A percentile compares a stretch with the other conserved stretches of the same genome.
Evolutionary conservation across 1,140 invertebrate genomes (phyloP).

Genomic region (Venustaconcha ellipsiformis): DNA sequence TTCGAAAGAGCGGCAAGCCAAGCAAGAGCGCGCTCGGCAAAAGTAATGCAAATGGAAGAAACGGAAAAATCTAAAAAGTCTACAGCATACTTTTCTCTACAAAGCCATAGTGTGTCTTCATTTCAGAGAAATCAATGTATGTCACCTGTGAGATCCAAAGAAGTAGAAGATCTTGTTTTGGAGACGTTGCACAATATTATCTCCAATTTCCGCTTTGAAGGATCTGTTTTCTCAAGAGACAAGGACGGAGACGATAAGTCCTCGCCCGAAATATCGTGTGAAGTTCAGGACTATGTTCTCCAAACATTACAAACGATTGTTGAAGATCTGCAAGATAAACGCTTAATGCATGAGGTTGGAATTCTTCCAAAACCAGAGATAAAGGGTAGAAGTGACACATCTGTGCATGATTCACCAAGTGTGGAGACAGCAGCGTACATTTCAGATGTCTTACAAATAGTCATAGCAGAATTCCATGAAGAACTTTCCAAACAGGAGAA

Average conservation of each 20-base stretch:
- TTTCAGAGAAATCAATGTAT: not conserved
- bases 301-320: slow-evolving; percentile 19
- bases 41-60: not conserved
- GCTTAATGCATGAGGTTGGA: slow-evolving; percentile 13
- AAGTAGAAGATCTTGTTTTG: slow-evolving; percentile 27
- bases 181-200: slow-evolving; percentile 31
- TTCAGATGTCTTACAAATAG: slow-evolving; percentile 18
- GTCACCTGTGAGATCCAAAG: slow-evolving; percentile 11
- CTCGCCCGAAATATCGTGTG: slow-evolving; percentile 5
- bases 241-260: not conserved
- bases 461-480: slow-evolving; percentile 11
- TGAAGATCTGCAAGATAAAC: slow-evolving; percentile 21
- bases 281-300: slow-evolving; percentile 28
- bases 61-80: not conserved
- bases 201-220: slow-evolving; percentile 25
- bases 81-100: too few relatives aligned
- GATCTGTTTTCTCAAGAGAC: slow-evolving; percentile 10
- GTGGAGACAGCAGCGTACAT: slow-evolving; percentile 19
- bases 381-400: not conserved
- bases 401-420: slow-evolving; percentile 8
- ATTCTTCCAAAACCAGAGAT: not conserved
- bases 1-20: slow-evolving; percentile 30
- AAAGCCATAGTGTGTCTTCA: too few relatives aligned
- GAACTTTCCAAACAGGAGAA: slow-evolving; percentile 2
- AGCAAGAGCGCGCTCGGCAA: slow-evolving; percentile 11